Evolutionary conservation across 2,888 invertebrate genomes (phyloP), one percentile per base, ranked within the genome.

Genomic region (Dryomyza anilis): DNA sequence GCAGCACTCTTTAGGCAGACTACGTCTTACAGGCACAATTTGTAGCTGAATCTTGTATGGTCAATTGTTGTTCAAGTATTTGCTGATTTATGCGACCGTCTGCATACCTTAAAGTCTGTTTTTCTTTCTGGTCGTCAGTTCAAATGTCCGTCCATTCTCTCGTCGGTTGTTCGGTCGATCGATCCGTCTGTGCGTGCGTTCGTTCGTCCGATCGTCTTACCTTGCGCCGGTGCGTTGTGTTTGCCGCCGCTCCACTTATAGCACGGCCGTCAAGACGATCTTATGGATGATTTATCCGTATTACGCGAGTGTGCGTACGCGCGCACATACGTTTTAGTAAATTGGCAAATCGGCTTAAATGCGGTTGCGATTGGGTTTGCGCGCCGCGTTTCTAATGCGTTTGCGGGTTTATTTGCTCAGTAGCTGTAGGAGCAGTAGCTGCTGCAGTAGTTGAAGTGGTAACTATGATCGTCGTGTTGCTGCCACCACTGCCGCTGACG

Each of bases 21-120:
- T 55, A 19, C 50, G 61, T 33, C 30, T 48, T 30, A 36, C 50
- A n/a, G 36, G 16, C 33, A 36, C 76, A 78, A 78, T 79, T 78
- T 76, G 76, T 74, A 73, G 76, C 72, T 69, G 70, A 71, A 69
- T 68, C 77, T 70, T 75, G 77, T 78, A 76, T 73, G 74, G 71
- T 74, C 78, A 79, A 79, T 78, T 79, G 79, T 78, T 78, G 78
- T 74, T 71, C 73, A 72, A 71, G 71, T 71, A 67, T 71, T 71
- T 69, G 68, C 70, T 79, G 79, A 80, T 78, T 79, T 78, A 80
- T 80, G 76, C 77, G 71, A 67, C 72, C 29, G 39, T 60, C 70
- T 55, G 62, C 45, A 45, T 59, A 23, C 63, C 48, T 48, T 29
- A 27, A 25, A 36, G 55, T 21, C 14, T 53, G 55, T 53, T 25